These are phyloP conservation scores for Corythoichthys intestinalis DNA, from an alignment of 2,113 vertebrate species.

Conservation along the genomic window DNA sequence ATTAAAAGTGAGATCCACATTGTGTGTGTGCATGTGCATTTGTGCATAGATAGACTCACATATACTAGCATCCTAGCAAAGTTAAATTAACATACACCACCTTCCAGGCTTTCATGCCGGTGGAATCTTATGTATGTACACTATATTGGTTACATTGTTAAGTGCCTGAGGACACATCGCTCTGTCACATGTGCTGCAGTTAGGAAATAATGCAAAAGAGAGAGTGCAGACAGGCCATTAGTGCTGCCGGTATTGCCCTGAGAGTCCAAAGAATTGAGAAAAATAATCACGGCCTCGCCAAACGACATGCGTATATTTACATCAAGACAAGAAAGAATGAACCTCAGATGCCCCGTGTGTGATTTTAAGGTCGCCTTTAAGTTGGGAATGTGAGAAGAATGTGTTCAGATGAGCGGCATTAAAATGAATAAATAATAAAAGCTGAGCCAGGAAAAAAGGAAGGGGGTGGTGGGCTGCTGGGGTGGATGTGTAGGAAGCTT, in stretches of 20 bases:
- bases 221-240: neutral
- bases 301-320: conserved; percentile 1
- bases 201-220: conserved; percentile 1
- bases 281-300: neutral
- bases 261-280: neutral
- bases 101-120: neutral
- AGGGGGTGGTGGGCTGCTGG: neutral
- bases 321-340: conserved; percentile 1
- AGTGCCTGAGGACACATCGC: neutral
- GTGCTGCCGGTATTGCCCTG: neutral
- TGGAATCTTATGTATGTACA: neutral
- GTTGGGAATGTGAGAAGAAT: conserved; percentile 2
- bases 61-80: neutral
- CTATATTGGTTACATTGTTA: neutral
- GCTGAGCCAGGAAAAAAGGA: conserved; percentile 4
- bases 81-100: neutral
- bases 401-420: conserved; percentile 4
- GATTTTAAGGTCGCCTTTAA: conserved; percentile 8
- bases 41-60: neutral
- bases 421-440: conserved; percentile 16
- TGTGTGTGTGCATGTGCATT: neutral
- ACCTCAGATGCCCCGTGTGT: conserved; percentile 7
- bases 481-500: conserved; percentile 10
- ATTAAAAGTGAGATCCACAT: no score
- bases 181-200: neutral